phyloP scores from a whole-genome alignment of 1,140 invertebrate species.

The Triops cancriformis region DNA sequence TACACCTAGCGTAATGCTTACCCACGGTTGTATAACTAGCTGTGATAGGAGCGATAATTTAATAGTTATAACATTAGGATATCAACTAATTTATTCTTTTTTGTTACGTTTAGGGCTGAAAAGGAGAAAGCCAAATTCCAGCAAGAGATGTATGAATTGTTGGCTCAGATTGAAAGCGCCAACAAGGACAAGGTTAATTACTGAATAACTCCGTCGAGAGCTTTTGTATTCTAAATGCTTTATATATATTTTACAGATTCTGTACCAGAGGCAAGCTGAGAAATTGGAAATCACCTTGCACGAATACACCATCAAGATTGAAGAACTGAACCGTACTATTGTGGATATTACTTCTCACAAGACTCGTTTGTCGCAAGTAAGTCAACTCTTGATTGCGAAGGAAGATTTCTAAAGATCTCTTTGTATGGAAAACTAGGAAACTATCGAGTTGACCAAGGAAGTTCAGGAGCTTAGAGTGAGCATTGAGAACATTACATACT shows the following conservation, averaged over 20 bases:
- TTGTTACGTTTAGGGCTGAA: conserved; percentile 62
- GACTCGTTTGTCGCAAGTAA: conserved; percentile 62
- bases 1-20: background rate
- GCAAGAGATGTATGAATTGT: conserved; percentile 88
- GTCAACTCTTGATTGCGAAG: background rate
- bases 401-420: conserved; percentile 17
- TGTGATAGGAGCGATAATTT: background rate
- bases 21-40: too few relatives aligned
- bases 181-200: conserved; percentile 72
- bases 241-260: conserved; percentile 42
- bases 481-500: conserved; percentile 82
- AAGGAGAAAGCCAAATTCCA: conserved; percentile 95
- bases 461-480: conserved; percentile 90
- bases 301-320: conserved; percentile 85
- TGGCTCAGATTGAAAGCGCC: conserved; percentile 82
- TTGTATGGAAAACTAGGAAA: conserved; percentile 51
- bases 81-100: background rate
- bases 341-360: conserved; percentile 88
- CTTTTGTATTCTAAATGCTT: background rate
- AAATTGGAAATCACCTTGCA: conserved; percentile 79
- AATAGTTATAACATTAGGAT: background rate
- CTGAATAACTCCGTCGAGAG: background rate
- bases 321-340: conserved; percentile 88
- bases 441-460: conserved; percentile 86
- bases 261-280: conserved; percentile 77